These are phyloP conservation scores for Colostygia pectinataria DNA, from an alignment of 2,888 invertebrate species.

Conservation along the genomic window DNA sequence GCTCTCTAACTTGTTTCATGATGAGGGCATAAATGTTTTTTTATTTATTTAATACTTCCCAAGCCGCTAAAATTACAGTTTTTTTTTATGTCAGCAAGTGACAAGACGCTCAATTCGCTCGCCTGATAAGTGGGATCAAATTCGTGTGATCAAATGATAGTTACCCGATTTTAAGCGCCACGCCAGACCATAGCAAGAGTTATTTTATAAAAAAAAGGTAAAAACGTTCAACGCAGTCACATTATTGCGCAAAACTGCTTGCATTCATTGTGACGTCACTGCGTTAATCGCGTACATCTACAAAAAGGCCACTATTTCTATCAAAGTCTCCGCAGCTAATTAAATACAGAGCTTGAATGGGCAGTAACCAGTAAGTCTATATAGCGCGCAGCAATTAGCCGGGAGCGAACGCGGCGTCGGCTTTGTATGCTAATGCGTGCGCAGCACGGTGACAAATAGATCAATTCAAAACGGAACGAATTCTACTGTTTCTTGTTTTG, in stretches of 20 bases:
- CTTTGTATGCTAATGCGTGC: conserved; percentile 26
- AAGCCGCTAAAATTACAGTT: too few species aligned
- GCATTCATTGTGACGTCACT: conserved; percentile 15
- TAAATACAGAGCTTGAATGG: conserved; percentile 24
- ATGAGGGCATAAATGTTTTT: too few species aligned
- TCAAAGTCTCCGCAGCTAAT: conserved; percentile 23
- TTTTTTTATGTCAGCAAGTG: too few species aligned
- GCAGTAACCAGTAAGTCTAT: conserved; percentile 24
- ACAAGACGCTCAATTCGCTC: too few species aligned
- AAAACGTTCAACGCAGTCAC: too few species aligned
- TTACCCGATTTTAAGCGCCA: too few species aligned
- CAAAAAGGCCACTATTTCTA: conserved; percentile 20
- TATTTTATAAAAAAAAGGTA: too few species aligned
- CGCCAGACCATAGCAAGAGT: too few species aligned
- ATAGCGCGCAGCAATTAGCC: conserved; percentile 27
- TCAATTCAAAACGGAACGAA: conserved; percentile 22
- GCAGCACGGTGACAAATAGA: conserved; percentile 22
- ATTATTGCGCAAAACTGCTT: neutral
- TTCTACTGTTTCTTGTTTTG: conserved; percentile 11
- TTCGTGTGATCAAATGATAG: too few species aligned
- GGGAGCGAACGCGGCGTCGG: conserved; percentile 9
- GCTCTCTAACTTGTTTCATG: too few species aligned
- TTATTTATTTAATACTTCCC: too few species aligned
- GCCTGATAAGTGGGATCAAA: too few species aligned
- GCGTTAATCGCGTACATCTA: conserved; percentile 17